These are phyloP conservation scores for Drosophila neonasuta DNA, from an alignment of 2,888 invertebrate genomes.

Conservation along the genomic window DNA sequence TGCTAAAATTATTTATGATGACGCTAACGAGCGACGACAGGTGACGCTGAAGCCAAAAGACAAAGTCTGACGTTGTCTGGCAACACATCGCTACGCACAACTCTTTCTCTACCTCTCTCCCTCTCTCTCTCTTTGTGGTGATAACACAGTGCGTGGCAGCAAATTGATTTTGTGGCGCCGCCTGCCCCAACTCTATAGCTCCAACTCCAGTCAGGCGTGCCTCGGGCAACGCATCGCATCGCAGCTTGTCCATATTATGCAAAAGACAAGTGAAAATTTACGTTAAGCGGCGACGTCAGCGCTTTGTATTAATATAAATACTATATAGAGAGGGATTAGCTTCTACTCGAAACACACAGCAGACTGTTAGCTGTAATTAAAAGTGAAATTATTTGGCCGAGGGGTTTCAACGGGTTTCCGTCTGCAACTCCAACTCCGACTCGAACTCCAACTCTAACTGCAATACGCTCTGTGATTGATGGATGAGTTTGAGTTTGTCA, in stretches of 20 bases:
- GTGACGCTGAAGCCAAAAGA: conserved; percentile 59
- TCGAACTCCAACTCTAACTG: conserved; percentile 43
- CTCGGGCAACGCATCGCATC: conserved; percentile 33
- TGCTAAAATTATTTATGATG: conserved; percentile 78
- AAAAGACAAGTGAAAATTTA: conserved; percentile 75
- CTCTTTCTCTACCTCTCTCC: conserved; percentile 6
- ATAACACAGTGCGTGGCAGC: conserved; percentile 72
- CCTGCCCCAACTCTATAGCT: conserved; percentile 37
- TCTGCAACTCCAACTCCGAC: conserved; percentile 31
- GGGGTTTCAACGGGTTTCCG: conserved; percentile 67
- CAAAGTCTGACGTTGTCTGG: conserved; percentile 19
- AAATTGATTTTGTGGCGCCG: conserved; percentile 77
- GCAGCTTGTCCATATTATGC: conserved; percentile 68
- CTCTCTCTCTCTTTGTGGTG: conserved; percentile 30
- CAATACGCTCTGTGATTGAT: conserved; percentile 67
- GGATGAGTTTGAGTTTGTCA: conserved; percentile 79
- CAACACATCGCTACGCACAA: conserved; percentile 41
- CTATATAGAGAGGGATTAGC: conserved; percentile 58
- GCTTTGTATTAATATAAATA: conserved; percentile 40
- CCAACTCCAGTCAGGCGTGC: conserved; percentile 31
- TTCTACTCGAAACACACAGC: conserved; percentile 7
- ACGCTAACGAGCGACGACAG: conserved; percentile 79
- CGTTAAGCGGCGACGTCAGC: conserved; percentile 62
- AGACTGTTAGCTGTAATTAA: conserved; percentile 54
- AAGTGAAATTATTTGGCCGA: conserved; percentile 71